phyloP scores from a whole-genome alignment of 2,113 vertebrate species.

The Pteropus alecto region DNA sequence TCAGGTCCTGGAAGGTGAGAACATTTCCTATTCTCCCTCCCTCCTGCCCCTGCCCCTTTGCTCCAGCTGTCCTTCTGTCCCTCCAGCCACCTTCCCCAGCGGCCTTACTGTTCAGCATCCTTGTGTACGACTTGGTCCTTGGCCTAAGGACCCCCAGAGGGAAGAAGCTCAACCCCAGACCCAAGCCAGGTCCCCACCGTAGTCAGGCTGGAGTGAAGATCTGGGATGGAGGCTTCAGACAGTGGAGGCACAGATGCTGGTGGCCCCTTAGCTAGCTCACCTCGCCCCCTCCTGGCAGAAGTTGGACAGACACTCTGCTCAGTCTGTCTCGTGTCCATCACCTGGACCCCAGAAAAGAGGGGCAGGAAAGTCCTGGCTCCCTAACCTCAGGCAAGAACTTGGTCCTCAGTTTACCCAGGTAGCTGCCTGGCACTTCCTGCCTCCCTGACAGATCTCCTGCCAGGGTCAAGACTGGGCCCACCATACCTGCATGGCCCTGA shows the following conservation, averaged over 20 bases:
- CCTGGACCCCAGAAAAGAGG: not conserved
- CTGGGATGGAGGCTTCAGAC: not conserved
- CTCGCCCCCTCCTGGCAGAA: constrained; percentile 8
- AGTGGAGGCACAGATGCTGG: not conserved
- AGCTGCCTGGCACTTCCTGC: not conserved
- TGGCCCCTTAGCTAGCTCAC: not conserved
- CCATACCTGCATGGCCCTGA: not conserved
- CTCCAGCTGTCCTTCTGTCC: not conserved
- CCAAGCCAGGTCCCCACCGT: fast-evolving
- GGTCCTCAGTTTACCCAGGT: not conserved
- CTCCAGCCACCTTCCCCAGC: not conserved
- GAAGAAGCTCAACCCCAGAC: not conserved
- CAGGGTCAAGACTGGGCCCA: not conserved
- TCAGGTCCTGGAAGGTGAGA: not conserved
- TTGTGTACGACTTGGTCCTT: not conserved
- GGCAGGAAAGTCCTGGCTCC: not conserved
- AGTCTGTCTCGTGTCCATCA: not conserved
- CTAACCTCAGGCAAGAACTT: not conserved
- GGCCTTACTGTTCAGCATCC: not conserved
- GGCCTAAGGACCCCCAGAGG: not conserved
- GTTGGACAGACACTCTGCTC: not conserved
- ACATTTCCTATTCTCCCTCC: not conserved
- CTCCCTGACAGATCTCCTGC: not conserved
- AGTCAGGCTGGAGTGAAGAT: not conserved
- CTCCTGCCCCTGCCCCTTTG: not conserved